phyloP scores from a whole-genome alignment of 2,888 invertebrate species.

The Ornithoptera alexandrae region DNA sequence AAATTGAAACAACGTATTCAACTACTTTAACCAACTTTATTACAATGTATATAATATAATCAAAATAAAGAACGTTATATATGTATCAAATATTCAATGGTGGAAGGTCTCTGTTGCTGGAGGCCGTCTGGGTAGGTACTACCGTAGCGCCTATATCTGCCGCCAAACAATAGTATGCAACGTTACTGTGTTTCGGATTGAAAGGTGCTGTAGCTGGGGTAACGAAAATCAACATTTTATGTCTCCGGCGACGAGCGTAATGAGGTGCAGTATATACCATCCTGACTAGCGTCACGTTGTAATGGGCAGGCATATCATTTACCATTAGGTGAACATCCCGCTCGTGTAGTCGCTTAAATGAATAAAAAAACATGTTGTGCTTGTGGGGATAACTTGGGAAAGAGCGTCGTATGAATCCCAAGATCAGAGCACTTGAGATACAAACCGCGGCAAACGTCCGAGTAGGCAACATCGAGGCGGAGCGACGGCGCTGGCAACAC shows the following conservation, averaged over 20 bases:
- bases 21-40: background rate
- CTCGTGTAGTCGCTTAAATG: no score
- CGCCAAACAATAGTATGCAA: no score
- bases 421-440: slow-evolving; percentile 41
- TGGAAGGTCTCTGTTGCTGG: background rate
- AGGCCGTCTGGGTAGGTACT: no score
- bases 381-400: background rate
- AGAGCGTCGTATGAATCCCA: slow-evolving; percentile 38
- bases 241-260: no score
- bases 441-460: slow-evolving; percentile 53
- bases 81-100: background rate
- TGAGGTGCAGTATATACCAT: no score
- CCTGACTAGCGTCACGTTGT: no score
- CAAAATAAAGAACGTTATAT: background rate
- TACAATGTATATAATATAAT: background rate
- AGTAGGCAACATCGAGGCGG: slow-evolving; percentile 52
- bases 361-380: background rate
- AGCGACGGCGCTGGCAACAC: slow-evolving; percentile 56
- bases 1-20: slow-evolving; percentile 35
- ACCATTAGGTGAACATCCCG: no score
- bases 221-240: no score
- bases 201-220: no score
- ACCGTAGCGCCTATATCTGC: no score
- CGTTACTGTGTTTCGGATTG: no score
- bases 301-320: no score